A percentile compares a stretch with the other conserved stretches of the same genome.
phyloP scores from a whole-genome alignment of 2,888 invertebrate genomes.

The Ophion obscuratus region DNA sequence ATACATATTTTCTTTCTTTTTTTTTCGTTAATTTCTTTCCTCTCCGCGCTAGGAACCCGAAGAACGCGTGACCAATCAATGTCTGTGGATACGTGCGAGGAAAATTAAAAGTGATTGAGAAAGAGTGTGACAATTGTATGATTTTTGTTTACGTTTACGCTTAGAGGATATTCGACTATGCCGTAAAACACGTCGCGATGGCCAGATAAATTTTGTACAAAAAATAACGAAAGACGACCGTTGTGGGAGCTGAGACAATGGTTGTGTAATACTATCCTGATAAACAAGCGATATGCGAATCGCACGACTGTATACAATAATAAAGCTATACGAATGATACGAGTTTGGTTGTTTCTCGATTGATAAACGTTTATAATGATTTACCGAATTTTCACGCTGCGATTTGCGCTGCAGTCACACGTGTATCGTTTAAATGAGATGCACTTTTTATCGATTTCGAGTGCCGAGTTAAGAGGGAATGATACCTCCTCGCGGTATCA shows the following conservation, averaged over 20 bases:
- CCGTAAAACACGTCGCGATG: constrained; percentile 63
- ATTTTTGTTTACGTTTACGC: constrained; percentile 27
- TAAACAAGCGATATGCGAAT: constrained; percentile 69
- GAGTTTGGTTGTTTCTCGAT: background rate
- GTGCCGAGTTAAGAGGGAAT: too few species aligned
- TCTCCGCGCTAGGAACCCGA: constrained; percentile 8
- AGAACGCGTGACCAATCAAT: constrained; percentile 24
- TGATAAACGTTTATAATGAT: background rate
- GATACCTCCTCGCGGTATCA: too few species aligned
- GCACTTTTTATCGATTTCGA: background rate
- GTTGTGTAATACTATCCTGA: constrained; percentile 61
- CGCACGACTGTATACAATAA: constrained; percentile 77
- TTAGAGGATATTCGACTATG: constrained; percentile 52
- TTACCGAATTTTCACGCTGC: background rate
- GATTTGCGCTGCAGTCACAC: background rate
- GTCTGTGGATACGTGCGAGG: background rate
- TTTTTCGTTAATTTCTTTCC: constrained; percentile 20
- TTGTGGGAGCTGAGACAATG: constrained; percentile 40
- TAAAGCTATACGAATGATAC: constrained; percentile 66
- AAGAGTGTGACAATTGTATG: constrained; percentile 27
- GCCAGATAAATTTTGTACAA: constrained; percentile 78
- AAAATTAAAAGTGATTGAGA: constrained; percentile 43
- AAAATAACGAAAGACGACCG: constrained; percentile 59
- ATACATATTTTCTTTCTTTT: constrained; percentile 21
- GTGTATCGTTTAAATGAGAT: background rate